Evolutionary conservation across 2,888 invertebrate genomes (phyloP), one percentile per base, ranked within the genome.

Genomic region (Melolontha melolontha): DNA sequence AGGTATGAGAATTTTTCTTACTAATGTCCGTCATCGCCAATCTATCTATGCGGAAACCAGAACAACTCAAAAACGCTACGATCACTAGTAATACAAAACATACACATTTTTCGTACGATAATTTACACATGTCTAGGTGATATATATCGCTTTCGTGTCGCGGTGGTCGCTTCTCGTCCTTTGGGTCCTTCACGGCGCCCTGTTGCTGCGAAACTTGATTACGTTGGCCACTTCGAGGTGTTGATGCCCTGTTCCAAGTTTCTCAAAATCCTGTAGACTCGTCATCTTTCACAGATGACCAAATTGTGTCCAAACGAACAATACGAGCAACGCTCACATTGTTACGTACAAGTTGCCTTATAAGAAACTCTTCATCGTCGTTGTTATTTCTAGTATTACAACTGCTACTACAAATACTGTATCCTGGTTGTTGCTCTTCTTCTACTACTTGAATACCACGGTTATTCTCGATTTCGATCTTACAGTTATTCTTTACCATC

Each of bases 11-110:
- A 75, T 78, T 78, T 74, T 76, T 76, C 75, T 77, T 79, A 72
- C 78, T 79, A 73, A 80, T 73, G 75, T 80, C 79, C 73, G 79
- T 77, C 81, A 80, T 81, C 70, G 78, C 77, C 71, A 79, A 72
- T 70, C 78, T 81, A 83, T 83, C 83, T 79, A 82, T 83, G 82
- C 81, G 83, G 82, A 82, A 82, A 79, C 82, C 83, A 73, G 82
- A 81, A 81, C 83, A 83, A 81, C 81, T 82, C 75, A 82, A 79
- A 78, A 82, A 76, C 72, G 81, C 79, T 80, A 83, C 79, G 76
- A 83, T 78, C 81, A 82, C 80, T 80, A 83, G 80, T 75, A 82
- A 82, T 79, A 83, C 73, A 79, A 83, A 80, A 82, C 82, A 83
- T 81, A 82, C 80, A 80, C 83, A 83, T 83, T 80, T 82, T 81